Evolutionary conservation across 2,888 invertebrate species (phyloP).

Genomic region (Scelioninae gen. 1): DNA sequence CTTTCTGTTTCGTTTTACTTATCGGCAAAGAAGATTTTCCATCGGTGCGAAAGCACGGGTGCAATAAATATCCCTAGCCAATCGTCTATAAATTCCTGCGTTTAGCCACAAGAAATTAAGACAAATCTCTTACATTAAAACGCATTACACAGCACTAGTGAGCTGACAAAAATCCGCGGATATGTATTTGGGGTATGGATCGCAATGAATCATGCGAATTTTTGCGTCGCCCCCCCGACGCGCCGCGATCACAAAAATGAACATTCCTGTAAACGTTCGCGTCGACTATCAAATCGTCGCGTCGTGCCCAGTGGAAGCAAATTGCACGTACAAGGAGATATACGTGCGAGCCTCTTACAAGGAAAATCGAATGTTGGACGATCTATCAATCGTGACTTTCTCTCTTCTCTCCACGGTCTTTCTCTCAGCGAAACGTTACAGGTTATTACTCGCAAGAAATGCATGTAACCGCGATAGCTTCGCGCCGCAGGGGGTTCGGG

Average conservation of each 20-base stretch:
- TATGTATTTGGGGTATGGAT: constrained; percentile 40
- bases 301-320: constrained; percentile 67
- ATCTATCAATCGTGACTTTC: constrained; percentile 78
- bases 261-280: constrained; percentile 70
- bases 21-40: constrained; percentile 12
- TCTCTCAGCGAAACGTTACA: constrained; percentile 78
- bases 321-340: constrained; percentile 69
- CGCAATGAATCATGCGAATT: constrained; percentile 56
- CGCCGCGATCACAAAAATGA: constrained; percentile 54
- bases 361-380: constrained; percentile 77
- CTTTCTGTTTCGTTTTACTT: constrained; percentile 32
- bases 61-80: constrained; percentile 23
- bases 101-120: constrained; percentile 42
- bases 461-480: constrained; percentile 79
- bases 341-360: constrained; percentile 75
- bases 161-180: constrained; percentile 27
- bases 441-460: constrained; percentile 80
- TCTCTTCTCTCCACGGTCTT: constrained; percentile 64
- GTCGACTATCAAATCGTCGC: constrained; percentile 70
- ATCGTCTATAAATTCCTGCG: constrained; percentile 22
- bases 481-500: constrained; percentile 77
- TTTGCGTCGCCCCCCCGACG: constrained; percentile 48
- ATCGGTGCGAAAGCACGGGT: too few relatives aligned
- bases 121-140: constrained; percentile 57
- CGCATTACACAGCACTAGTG: constrained; percentile 50